Evolutionary conservation across 2,797 vertebrate genomes (phyloP), one percentile per base, ranked within the genome.

Genomic region (Hoplostethus atlanticus): DNA sequence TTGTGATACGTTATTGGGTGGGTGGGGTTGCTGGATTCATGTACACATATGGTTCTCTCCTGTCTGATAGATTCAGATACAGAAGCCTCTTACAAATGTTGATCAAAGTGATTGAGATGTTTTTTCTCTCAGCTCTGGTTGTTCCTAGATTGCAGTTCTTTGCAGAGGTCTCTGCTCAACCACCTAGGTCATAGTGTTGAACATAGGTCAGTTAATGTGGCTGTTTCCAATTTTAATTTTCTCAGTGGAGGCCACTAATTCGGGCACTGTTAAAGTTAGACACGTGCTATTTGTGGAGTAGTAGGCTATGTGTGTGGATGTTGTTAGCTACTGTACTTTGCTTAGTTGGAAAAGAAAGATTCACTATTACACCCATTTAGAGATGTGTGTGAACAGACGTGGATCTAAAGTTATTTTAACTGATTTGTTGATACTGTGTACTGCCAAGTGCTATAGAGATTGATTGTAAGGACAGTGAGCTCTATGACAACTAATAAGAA

Each of bases 121-220:
- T 93, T 64, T 93, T 94, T 93, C 92, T 81, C 87, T 90, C 90
- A 91, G 91, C 92, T 94, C 91, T 94, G 91, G 87, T 85, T 76
- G 4, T n/a, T 55, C 38, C 11, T 69, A 75, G 52, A 59, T 65
- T 68, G 57, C 9, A 48, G 17, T 30, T 58, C 10, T n/a, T 44
- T 46, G 6, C 13, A 21, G 21, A 21, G 21, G 21, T 21, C 21
- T 21, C 21, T 21, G 21, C 63, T 25, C 42, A 63, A n/a, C n/a
- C n/a, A 16, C 25, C 16, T 25, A 16, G 25, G 3, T 67, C 13
- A 2, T 38, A 16, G 60, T 55, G 34, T 44, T 47, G 17, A 31
- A 47, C 28, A 40, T 44, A 69, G 44, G 51, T 17, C 2, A 38
- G 25, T 53, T 68, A 47, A 55, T 61, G 4, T 53, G 13, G 34